These are phyloP conservation scores for Alviniconcha marisindica DNA, from an alignment of 1,140 invertebrate genomes.

Conservation along the genomic window DNA sequence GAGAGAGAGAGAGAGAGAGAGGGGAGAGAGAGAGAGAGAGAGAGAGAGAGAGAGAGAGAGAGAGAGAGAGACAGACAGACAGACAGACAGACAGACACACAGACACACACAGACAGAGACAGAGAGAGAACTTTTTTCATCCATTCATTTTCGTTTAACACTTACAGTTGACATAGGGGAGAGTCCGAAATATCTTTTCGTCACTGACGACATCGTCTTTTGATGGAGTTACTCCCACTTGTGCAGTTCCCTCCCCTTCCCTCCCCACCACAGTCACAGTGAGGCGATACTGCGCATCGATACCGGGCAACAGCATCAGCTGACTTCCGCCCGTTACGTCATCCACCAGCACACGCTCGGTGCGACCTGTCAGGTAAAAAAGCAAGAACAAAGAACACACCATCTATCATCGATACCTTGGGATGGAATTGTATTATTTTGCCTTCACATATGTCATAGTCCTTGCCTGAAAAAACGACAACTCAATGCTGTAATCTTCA, in stretches of 20 bases:
- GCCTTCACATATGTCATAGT: background rate
- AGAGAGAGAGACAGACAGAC: no score
- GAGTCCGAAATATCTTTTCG: constrained; percentile 31
- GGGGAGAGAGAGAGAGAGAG: no score
- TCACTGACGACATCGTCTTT: constrained; percentile 21
- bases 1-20: no score
- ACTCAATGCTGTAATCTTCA: no score
- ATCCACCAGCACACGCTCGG: constrained; percentile 10
- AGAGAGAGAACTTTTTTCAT: no score
- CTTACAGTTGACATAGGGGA: constrained; percentile 48
- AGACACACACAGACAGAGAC: no score
- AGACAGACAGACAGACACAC: no score
- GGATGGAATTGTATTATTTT: no score
- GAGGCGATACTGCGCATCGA: constrained; percentile 40
- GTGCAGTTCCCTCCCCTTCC: background rate
- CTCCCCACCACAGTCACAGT: background rate
- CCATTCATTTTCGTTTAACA: background rate
- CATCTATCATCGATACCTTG: no score
- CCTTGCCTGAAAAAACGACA: background rate
- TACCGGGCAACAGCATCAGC: constrained; percentile 32
- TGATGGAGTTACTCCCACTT: background rate
- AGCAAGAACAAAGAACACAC: background rate
- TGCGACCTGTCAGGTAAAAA: constrained; percentile 15
- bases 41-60: no score
- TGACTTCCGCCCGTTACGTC: constrained; percentile 33